These are phyloP conservation scores for Scaeva pyrastri DNA, from an alignment of 2,888 invertebrate species.

Conservation along the genomic window DNA sequence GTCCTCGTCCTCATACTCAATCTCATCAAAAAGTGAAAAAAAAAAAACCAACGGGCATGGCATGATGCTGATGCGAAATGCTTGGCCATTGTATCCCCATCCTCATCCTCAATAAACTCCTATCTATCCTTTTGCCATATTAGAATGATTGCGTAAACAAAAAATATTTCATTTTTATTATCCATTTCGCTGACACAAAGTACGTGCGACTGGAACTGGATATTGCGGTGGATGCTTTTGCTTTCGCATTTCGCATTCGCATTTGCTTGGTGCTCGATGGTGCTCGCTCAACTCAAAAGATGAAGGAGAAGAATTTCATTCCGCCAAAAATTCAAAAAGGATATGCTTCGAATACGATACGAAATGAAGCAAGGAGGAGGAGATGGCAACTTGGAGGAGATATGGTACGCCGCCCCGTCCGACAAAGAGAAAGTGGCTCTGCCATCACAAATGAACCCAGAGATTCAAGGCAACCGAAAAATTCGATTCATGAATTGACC, in stretches of 20 bases:
- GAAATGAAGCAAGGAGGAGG: not conserved
- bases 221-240: not conserved
- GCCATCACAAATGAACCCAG: slow-evolving; percentile 20
- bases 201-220: slow-evolving; percentile 58
- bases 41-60: slow-evolving; percentile 14
- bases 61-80: slow-evolving; percentile 41
- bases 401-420: too few relatives aligned
- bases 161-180: slow-evolving; percentile 76
- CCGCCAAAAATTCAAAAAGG: not conserved
- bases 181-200: slow-evolving; percentile 74
- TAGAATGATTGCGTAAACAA: slow-evolving; percentile 74
- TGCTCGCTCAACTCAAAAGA: not conserved
- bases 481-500: slow-evolving; percentile 70
- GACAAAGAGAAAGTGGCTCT: slow-evolving; percentile 31
- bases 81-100: slow-evolving; percentile 63
- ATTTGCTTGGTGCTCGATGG: not conserved
- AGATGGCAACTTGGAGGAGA: too few relatives aligned
- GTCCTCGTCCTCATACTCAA: too few relatives aligned
- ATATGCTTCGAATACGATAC: not conserved
- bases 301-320: slow-evolving; percentile 44
- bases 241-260: too few relatives aligned
- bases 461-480: slow-evolving; percentile 27
- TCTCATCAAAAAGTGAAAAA: slow-evolving; percentile 13
- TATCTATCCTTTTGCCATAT: slow-evolving; percentile 53
- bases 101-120: too few relatives aligned